Conservation (phyloP, 1,140 invertebrate genomes). For the Hesperophylax magnus region DNA sequence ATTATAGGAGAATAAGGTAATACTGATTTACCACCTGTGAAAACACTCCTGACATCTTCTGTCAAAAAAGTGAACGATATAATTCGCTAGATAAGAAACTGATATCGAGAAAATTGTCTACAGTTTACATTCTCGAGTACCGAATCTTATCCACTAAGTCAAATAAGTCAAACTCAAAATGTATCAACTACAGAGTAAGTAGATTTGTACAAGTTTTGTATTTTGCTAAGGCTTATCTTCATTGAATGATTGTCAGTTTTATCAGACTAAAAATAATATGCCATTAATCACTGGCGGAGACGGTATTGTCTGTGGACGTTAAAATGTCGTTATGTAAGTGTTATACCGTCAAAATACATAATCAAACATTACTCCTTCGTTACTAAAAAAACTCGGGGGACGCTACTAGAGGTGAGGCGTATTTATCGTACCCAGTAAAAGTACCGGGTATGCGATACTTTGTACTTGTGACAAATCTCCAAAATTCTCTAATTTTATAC, state of each 20-base stretch:
- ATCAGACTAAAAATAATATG: conserved; percentile 13
- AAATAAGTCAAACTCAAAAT: conserved; percentile 44
- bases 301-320: too few relatives aligned
- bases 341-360: too few relatives aligned
- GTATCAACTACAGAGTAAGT: not conserved
- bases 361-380: too few relatives aligned
- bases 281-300: too few relatives aligned
- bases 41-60: conserved; percentile 43
- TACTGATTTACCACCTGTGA: conserved; percentile 26
- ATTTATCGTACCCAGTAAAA: too few relatives aligned
- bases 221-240: conserved; percentile 21
- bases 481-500: too few relatives aligned
- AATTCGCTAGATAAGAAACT: conserved; percentile 31
- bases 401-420: too few relatives aligned
- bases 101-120: conserved; percentile 33
- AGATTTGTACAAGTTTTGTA: not conserved
- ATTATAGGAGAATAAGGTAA: not conserved
- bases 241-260: conserved; percentile 13
- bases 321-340: too few relatives aligned
- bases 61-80: conserved; percentile 20
- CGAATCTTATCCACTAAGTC: conserved; percentile 42
- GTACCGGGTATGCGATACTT: too few relatives aligned
- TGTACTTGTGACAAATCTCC: too few relatives aligned
- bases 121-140: not conserved
- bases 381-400: too few relatives aligned